phyloP scores from a whole-genome alignment of 2,113 vertebrate genomes.

The Aphyosemion australe region DNA sequence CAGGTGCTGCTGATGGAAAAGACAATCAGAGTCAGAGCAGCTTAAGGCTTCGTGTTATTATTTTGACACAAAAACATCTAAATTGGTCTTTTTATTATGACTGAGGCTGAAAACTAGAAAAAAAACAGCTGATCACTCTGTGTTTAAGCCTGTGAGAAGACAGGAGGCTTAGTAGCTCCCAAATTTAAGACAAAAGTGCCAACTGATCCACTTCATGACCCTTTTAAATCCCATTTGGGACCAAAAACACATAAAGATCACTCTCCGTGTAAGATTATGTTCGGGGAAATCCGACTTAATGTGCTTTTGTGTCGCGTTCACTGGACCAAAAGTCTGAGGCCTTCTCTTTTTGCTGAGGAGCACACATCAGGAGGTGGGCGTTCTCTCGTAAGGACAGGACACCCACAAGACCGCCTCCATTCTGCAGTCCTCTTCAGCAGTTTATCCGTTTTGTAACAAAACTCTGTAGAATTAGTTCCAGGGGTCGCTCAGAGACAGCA shows the following conservation, averaged over 20 bases:
- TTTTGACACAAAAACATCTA: too few species aligned
- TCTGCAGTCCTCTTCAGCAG: conserved; percentile 34
- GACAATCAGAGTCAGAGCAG: conserved; percentile 68
- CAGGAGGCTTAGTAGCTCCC: conserved; percentile 17
- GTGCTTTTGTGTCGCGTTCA: conserved; percentile 26
- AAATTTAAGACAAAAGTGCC: conserved; percentile 57
- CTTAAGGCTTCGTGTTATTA: conserved; percentile 11
- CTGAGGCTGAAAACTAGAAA: too few species aligned
- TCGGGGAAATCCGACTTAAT: conserved; percentile 12
- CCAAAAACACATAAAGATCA: conserved; percentile 24
- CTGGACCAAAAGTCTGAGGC: conserved; percentile 64
- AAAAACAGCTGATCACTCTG: neutral
- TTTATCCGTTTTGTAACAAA: conserved; percentile 45
- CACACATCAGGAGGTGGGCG: conserved; percentile 6
- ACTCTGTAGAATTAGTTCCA: conserved; percentile 22
- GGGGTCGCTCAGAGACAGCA: conserved; percentile 44
- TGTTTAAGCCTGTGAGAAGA: conserved; percentile 12
- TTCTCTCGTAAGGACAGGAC: conserved; percentile 19
- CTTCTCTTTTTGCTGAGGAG: conserved; percentile 45
- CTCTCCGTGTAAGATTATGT: conserved; percentile 4
- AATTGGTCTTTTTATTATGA: too few species aligned
- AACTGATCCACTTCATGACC: conserved; percentile 21
- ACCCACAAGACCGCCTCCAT: conserved; percentile 6
- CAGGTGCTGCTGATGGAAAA: conserved; percentile 17
- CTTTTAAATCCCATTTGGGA: conserved; percentile 25